Evolutionary conservation across 2,113 vertebrate genomes (phyloP).

Genomic region (Leptodactylus fuscus): DNA sequence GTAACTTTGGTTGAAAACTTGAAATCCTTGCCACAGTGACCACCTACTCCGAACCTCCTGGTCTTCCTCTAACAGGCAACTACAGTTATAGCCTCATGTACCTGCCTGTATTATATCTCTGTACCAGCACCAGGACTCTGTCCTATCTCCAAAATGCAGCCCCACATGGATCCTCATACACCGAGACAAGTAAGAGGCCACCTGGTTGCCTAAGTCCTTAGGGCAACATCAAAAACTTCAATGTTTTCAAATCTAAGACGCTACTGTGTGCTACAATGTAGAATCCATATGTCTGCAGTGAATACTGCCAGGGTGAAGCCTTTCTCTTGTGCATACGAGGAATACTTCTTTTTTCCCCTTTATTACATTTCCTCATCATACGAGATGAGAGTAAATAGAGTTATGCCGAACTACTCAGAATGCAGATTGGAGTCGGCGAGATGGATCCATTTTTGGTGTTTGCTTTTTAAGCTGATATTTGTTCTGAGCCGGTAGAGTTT

Average conservation of each 20-base stretch:
- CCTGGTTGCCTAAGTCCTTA: not conserved
- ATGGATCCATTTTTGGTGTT: not conserved
- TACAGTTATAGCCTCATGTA: too few relatives aligned
- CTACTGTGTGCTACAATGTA: not conserved
- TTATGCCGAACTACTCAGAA: not conserved
- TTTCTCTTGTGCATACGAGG: too few relatives aligned
- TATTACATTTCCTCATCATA: not conserved
- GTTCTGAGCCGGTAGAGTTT: constrained; percentile 15
- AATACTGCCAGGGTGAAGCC: not conserved
- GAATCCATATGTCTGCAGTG: not conserved
- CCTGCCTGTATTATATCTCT: too few relatives aligned
- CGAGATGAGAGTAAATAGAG: not conserved
- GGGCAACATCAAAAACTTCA: not conserved
- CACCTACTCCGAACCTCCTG: too few relatives aligned
- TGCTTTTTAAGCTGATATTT: constrained; percentile 32
- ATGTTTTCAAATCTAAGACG: not conserved
- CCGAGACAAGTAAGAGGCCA: too few relatives aligned
- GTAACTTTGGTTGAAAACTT: too few relatives aligned
- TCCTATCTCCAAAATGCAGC: too few relatives aligned
- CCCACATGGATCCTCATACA: too few relatives aligned
- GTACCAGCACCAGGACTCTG: too few relatives aligned
- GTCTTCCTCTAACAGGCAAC: too few relatives aligned
- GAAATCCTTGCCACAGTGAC: too few relatives aligned
- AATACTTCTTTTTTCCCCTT: too few relatives aligned
- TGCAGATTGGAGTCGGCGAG: not conserved